Base-by-base conservation (phyloP, 92 coral and sea anemone genomes). In the Bergia puertoricense region DNA sequence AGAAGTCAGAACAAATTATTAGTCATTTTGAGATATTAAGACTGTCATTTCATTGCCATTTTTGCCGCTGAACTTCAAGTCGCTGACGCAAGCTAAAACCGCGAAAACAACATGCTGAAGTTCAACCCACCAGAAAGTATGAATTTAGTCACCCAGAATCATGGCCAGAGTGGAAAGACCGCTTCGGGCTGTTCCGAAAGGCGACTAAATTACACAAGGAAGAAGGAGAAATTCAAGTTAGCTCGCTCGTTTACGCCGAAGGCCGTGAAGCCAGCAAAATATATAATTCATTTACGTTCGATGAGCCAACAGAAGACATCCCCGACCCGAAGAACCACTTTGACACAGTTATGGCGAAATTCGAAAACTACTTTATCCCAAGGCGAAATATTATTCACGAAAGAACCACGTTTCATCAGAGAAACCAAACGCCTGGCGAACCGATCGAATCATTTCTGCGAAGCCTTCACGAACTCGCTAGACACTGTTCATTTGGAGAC, bases 171-270 rank as follows among this genome's bases (percentile, higher is more conserved):
- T 30, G 30, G 84, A 66, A 75, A 75, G 45, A 75, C 79, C 66
- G 84, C 40, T 51, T 59, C 50, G 23, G n/a, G 41, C 41, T 80
- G 30, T 46, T 42, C 14, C 11, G 84, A 80, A 80, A 30, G 44
- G 84, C 67, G 18, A 80, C 84, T 44, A 80, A 45, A 46, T 38
- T 80, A 22, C 40, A 80, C 67, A 80, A 80, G 37, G 84, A 80
- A 59, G 84, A 80, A 39, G 67, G 44, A 23, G 84, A 50, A 50
- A 46, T 80, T 10, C 67, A 80, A 54, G 66, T 78, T 18, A 78
- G 59, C 44, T 78, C 30, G 30, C 30, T 30, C 30, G 30, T 30
- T 30, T 30, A 30, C 30, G 30, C 30, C 30, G 46, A 48, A 66
- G 40, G 39, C 66, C 9, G 67, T 6, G 84, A 80, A 38, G 84